phyloP scores from a whole-genome alignment of 2,113 vertebrate genomes.

The Corynorhinus townsendii region DNA sequence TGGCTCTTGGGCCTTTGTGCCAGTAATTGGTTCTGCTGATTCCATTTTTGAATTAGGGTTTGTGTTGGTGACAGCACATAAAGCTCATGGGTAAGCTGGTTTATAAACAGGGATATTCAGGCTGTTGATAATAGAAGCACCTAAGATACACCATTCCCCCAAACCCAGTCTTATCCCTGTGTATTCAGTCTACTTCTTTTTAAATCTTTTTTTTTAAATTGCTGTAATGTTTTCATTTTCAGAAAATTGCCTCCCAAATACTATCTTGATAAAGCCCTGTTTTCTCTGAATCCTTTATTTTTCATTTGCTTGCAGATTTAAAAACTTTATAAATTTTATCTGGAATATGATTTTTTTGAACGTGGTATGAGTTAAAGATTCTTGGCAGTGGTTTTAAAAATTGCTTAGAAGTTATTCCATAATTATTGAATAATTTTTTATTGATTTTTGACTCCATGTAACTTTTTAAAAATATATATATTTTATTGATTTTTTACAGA shows the following conservation, averaged over 20 bases:
- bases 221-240: conserved; percentile 13
- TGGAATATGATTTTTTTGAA: not conserved
- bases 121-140: not conserved
- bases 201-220: too few relatives aligned
- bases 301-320: not conserved
- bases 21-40: not conserved
- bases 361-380: not conserved
- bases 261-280: not conserved
- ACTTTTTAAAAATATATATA: too few relatives aligned
- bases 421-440: not conserved
- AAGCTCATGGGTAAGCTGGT: not conserved
- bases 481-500: too few relatives aligned
- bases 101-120: not conserved
- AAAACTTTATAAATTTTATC: not conserved
- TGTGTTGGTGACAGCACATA: not conserved
- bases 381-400: not conserved
- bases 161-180: not conserved
- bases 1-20: not conserved
- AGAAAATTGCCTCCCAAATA: not conserved
- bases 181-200: not conserved
- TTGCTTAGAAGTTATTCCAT: conserved; percentile 1
- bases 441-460: not conserved
- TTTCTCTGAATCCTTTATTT: conserved; percentile 4
- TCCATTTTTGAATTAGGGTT: not conserved
- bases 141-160: not conserved